Evolutionary conservation across 1,140 invertebrate species (phyloP).

Genomic region (Ladona fulva): DNA sequence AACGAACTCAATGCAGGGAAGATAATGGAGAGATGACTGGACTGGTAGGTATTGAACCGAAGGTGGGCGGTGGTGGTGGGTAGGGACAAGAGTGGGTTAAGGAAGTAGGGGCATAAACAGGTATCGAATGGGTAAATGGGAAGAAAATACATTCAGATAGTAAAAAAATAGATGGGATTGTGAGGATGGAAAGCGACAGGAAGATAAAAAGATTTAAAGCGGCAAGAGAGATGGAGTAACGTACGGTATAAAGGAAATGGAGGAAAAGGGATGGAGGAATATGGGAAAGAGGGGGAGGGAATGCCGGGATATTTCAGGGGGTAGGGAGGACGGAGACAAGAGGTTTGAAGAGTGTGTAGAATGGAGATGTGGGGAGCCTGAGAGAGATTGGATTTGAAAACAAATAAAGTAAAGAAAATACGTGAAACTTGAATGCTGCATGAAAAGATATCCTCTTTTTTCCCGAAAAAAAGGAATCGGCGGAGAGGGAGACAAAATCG

Average conservation of each 20-base stretch:
- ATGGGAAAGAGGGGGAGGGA: not conserved
- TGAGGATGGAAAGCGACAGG: not conserved
- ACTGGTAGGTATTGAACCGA: not conserved
- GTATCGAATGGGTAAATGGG: too few species aligned
- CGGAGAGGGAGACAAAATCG: not conserved
- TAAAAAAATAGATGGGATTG: not conserved
- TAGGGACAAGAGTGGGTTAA: not conserved
- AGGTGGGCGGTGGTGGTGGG: not conserved
- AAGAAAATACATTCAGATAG: not conserved
- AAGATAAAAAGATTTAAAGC: not conserved
- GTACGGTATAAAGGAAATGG: not conserved
- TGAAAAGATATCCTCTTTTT: not conserved
- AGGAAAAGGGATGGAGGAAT: not conserved
- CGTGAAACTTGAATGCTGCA: not conserved
- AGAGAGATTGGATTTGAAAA: slow-evolving; percentile 6
- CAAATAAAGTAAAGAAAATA: not conserved
- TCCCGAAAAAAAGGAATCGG: not conserved
- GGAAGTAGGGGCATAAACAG: not conserved
- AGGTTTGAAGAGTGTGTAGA: not conserved
- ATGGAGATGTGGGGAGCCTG: not conserved
- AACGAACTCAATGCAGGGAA: not conserved
- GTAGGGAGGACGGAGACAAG: not conserved
- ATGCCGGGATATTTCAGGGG: not conserved
- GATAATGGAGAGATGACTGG: not conserved
- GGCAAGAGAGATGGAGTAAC: not conserved